These are phyloP conservation scores for Lasioglossum calceatum DNA, from an alignment of 2,888 invertebrate species.

Conservation along the genomic window DNA sequence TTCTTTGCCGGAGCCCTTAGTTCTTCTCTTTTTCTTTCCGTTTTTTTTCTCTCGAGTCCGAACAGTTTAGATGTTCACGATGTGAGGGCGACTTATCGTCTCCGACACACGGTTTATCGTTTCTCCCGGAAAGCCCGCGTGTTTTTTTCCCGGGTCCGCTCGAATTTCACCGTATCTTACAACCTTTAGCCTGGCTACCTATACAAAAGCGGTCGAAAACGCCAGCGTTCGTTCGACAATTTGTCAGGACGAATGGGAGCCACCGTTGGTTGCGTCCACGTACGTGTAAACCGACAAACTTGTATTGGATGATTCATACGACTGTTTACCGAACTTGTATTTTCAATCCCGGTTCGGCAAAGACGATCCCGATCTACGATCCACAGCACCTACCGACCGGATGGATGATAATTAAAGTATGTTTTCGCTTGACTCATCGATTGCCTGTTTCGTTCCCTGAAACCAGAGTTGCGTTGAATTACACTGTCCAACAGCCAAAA, in stretches of 20 bases:
- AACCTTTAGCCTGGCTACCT: constrained; percentile 66
- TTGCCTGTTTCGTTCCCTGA: neutral
- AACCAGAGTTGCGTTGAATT: neutral
- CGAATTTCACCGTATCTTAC: constrained; percentile 65
- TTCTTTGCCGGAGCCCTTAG: neutral
- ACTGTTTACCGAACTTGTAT: constrained; percentile 28
- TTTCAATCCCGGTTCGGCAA: neutral
- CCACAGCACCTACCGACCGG: neutral
- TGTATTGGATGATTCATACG: constrained; percentile 41
- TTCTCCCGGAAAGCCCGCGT: constrained; percentile 39
- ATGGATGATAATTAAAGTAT: neutral
- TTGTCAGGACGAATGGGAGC: constrained; percentile 61
- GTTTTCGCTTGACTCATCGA: neutral
- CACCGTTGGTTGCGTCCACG: neutral
- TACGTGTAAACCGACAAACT: constrained; percentile 15
- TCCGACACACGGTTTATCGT: constrained; percentile 44
- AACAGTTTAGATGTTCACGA: constrained; percentile 10
- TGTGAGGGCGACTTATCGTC: constrained; percentile 34
- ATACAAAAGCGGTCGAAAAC: constrained; percentile 55
- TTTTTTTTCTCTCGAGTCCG: neutral
- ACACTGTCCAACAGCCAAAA: too few species aligned
- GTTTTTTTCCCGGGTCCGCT: constrained; percentile 47
- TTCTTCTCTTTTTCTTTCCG: neutral
- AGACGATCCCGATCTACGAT: neutral
- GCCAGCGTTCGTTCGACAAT: constrained; percentile 68